Percentiles rank a stretch among this genome's conserved stretches.
These are phyloP conservation scores for Actinia tenebrosa DNA, from an alignment of 64 coral and sea anemone genomes.

Conservation along the genomic window DNA sequence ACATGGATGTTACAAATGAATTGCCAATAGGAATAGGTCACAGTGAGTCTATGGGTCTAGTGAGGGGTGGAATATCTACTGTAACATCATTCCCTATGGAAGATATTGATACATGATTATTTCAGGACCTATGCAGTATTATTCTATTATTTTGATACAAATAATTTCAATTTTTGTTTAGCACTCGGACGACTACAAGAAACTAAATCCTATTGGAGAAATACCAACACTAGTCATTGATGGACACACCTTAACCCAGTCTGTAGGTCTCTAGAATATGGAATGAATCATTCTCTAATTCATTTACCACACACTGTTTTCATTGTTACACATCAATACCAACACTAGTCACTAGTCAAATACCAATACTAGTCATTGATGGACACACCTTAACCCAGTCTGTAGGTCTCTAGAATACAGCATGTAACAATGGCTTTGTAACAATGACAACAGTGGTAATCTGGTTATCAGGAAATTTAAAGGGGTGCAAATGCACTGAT, in stretches of 20 bases:
- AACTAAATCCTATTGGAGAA: constrained; percentile 72
- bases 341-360: not conserved
- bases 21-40: too few species aligned
- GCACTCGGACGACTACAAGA: constrained; percentile 77
- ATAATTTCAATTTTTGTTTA: constrained; percentile 6
- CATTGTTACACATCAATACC: too few species aligned
- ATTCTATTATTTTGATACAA: not conserved
- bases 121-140: not conserved
- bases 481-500: too few species aligned
- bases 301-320: not conserved
- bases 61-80: too few species aligned
- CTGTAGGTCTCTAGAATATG: constrained; percentile 40
- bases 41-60: too few species aligned
- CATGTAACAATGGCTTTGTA: too few species aligned
- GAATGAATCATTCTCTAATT: not conserved
- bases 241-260: constrained; percentile 81
- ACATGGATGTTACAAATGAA: too few species aligned
- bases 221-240: constrained; percentile 91
- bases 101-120: not conserved
- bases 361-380: constrained; percentile 92
- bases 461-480: not conserved
- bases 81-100: too few species aligned
- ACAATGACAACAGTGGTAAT: too few species aligned
- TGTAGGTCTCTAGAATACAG: constrained; percentile 32
- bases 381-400: constrained; percentile 84